Percentiles rank a stretch among this genome's conserved stretches.
These are phyloP conservation scores for Ophioderma brevispina DNA, from an alignment of 35 echinoderm and acorn worm species.

Conservation along the genomic window DNA sequence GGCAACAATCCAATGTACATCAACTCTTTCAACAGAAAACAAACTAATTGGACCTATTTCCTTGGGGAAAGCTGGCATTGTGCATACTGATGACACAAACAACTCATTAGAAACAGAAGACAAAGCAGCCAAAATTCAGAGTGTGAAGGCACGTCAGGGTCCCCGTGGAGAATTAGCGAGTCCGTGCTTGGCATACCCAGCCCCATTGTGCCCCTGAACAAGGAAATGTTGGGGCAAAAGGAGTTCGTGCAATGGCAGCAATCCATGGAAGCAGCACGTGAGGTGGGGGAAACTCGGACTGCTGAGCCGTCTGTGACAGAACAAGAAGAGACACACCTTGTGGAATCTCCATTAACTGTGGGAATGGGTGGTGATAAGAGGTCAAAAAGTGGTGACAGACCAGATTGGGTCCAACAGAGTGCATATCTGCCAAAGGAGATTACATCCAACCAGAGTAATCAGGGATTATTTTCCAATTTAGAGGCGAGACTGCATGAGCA, in stretches of 20 bases:
- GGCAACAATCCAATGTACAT: constrained; percentile 56
- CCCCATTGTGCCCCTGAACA: constrained; percentile 10
- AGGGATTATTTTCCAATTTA: not conserved
- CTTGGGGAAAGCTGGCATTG: not conserved
- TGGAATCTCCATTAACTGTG: too few relatives aligned
- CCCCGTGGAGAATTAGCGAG: not conserved
- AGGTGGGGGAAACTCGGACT: not conserved
- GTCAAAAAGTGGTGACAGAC: not conserved
- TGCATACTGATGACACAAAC: not conserved
- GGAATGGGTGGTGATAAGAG: not conserved
- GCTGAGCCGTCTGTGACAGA: not conserved
- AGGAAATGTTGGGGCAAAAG: not conserved
- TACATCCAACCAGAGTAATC: not conserved
- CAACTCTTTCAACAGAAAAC: not conserved
- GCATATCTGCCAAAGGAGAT: not conserved
- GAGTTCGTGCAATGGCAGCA: not conserved
- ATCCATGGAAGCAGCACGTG: not conserved
- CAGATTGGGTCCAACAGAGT: not conserved
- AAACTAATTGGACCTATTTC: not conserved
- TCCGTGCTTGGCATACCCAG: not conserved
- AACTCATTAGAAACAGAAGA: not conserved
- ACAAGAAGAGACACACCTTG: not conserved
- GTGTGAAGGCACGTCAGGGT: not conserved
- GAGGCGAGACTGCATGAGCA: not conserved
- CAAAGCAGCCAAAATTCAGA: not conserved